Evolutionary conservation across 2,113 vertebrate genomes (phyloP), one percentile per base, ranked within the genome.

Genomic region (Oryzias melastigma): DNA sequence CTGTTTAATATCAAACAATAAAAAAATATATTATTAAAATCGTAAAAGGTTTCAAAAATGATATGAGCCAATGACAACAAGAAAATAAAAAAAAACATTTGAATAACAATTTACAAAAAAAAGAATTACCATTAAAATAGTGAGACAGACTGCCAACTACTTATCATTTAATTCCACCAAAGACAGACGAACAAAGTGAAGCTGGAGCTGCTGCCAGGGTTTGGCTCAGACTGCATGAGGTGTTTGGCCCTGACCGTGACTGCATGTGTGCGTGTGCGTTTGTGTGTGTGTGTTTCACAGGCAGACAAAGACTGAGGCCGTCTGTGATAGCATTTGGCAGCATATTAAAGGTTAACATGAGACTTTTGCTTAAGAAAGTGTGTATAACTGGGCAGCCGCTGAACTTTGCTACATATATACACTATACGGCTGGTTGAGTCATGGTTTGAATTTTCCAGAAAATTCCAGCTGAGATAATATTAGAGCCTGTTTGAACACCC

Each of bases 381-480:
- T 77, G 76, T 77, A 74, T 79, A 17, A 82, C 68, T 78, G 63
- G 63, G 63, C 52, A 68, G 66, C 55, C 49, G 45, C 45, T 58
- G 46, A 35, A 35, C 8, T 35, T 35, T 7, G 60, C 18, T 19
- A 42, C n/a, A 43, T 53, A 52, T 78, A 46, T 52, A 22, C 49
- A 47, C 43, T 63, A 61, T 51, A 54, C 48, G 47, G 49, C 62
- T 62, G 71, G 69, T 74, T 76, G 67, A 78, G 54, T 79, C 78
- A 78, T 72, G 77, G 75, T 85, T 83, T 83, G 60, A 83, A 87
- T 80, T 82, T 80, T 78, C 77, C 80, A 79, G 73, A 84, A 86
- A 81, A 78, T 82, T 87, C 81, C 87, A 89, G 85, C 81, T 88
- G 88, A 88, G 80, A 87, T 86, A 89, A 87, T 80, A 87, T 87